Evolutionary conservation across 2,797 vertebrate genomes (phyloP).

Genomic region (Anguilla megastoma): DNA sequence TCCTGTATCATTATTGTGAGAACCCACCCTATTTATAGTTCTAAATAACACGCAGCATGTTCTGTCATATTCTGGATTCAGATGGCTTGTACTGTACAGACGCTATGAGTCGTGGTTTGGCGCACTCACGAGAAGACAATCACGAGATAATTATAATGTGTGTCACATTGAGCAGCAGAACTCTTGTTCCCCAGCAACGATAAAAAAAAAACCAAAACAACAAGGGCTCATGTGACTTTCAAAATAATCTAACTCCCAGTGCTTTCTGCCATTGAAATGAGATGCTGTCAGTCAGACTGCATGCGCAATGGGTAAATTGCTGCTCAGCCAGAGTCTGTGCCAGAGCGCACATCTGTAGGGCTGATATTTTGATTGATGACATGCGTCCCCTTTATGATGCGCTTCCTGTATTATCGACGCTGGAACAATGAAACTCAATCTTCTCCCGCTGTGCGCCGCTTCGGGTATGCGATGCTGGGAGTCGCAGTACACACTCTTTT

Average conservation of each 20-base stretch:
- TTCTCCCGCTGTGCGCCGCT: background rate
- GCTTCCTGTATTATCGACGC: background rate
- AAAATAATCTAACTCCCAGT: background rate
- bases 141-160: background rate
- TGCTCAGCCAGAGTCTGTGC: background rate
- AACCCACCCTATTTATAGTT: background rate
- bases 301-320: background rate
- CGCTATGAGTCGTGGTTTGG: background rate
- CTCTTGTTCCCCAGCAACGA: conserved; percentile 5
- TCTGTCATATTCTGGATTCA: background rate
- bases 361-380: background rate
- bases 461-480: background rate
- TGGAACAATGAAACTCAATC: background rate
- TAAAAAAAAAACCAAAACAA: background rate
- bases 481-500: background rate
- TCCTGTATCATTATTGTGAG: background rate
- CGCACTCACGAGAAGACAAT: background rate
- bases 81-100: background rate
- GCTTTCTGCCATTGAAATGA: background rate
- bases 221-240: background rate
- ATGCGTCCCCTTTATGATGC: background rate
- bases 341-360: background rate
- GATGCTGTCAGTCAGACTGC: background rate
- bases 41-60: background rate
- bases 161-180: background rate